These are phyloP conservation scores for Epinephelus fuscoguttatus DNA, from an alignment of 2,113 vertebrate species.

Conservation along the genomic window DNA sequence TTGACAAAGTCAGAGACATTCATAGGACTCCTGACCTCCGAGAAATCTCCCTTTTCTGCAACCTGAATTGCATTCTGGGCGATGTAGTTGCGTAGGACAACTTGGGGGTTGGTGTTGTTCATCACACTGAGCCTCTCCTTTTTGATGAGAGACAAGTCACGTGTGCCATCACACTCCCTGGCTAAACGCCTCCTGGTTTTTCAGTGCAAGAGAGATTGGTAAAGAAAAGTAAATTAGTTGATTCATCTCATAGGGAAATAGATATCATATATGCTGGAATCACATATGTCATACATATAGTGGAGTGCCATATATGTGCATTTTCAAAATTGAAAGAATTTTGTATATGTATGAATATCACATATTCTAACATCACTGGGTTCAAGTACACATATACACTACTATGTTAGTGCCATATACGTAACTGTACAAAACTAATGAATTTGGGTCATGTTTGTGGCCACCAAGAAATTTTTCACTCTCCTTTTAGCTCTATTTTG, in stretches of 20 bases:
- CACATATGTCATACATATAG: not conserved
- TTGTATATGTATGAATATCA: not conserved
- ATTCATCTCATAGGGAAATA: not conserved
- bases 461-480: too few relatives aligned
- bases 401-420: not conserved
- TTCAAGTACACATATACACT: not conserved
- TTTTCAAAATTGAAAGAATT: not conserved
- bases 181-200: constrained; percentile 84
- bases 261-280: not conserved
- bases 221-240: not conserved
- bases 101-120: constrained; percentile 88
- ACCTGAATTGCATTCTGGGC: constrained; percentile 92
- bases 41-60: constrained; percentile 90
- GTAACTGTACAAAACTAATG: not conserved
- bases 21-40: constrained; percentile 83
- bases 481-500: too few relatives aligned
- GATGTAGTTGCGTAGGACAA: constrained; percentile 92
- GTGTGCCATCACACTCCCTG: constrained; percentile 74
- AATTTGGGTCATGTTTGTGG: too few relatives aligned
- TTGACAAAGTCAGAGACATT: not conserved
- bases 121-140: constrained; percentile 82
- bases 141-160: constrained; percentile 69
- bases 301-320: not conserved
- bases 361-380: not conserved
- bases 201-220: not conserved